Evolutionary conservation across 2,113 vertebrate genomes (phyloP).

Genomic region (Psephotus haematonotus): DNA sequence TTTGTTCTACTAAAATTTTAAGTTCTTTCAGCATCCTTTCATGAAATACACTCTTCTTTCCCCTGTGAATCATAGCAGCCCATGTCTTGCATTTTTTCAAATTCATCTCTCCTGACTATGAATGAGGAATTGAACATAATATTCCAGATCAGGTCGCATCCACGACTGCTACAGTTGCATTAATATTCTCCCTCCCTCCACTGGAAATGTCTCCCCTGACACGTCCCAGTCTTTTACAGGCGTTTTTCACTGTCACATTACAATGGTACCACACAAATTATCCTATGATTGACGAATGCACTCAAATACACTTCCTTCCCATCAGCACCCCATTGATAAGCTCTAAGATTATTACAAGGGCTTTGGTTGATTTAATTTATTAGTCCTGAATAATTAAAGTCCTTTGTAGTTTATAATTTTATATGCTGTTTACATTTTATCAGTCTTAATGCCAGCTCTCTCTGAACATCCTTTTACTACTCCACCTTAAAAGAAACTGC

Average conservation of each 20-base stretch:
- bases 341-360: not conserved
- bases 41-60: conserved; percentile 55
- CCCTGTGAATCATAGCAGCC: conserved; percentile 33
- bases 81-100: not conserved
- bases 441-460: not conserved
- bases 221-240: conserved; percentile 3
- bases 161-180: not conserved
- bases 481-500: not conserved
- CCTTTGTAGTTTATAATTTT: not conserved
- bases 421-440: not conserved
- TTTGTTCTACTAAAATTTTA: conserved; percentile 50
- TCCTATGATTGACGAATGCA: conserved; percentile 25
- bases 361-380: not conserved
- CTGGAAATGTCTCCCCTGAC: conserved; percentile 32
- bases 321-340: not conserved
- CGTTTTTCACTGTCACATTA: conserved; percentile 18
- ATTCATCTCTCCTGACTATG: conserved; percentile 39
- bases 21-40: conserved; percentile 26
- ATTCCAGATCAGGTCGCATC: conserved; percentile 49
- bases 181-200: conserved; percentile 42
- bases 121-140: conserved; percentile 58
- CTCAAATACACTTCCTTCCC: conserved; percentile 37
- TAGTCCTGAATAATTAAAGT: not conserved
- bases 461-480: not conserved
- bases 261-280: conserved; percentile 42